These are phyloP conservation scores for Turritopsis rubra DNA, from an alignment of 30 jellyfish, hydroid and myxozoan genomes.

Conservation along the genomic window DNA sequence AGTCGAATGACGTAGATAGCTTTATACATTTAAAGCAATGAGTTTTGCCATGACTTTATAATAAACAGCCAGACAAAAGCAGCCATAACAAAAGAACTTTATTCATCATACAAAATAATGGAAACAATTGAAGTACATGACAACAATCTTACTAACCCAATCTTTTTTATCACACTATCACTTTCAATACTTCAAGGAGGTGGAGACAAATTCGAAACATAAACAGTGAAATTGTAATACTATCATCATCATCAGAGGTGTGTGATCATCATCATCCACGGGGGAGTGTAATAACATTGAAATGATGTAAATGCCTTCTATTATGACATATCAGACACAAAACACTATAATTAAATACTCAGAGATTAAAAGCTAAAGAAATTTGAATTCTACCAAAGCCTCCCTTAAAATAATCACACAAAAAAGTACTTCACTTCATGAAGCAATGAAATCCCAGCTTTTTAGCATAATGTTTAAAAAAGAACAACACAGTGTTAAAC, in stretches of 20 bases:
- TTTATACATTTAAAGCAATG: neutral
- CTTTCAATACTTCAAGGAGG: neutral
- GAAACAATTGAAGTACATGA: neutral
- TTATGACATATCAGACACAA: neutral
- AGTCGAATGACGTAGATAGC: neutral
- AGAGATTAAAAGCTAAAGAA: neutral
- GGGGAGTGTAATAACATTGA: neutral
- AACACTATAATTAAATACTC: neutral
- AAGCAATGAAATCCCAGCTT: too few relatives aligned
- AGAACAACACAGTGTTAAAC: too few relatives aligned
- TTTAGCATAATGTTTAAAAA: too few relatives aligned
- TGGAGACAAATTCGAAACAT: neutral
- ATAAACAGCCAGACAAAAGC: neutral
- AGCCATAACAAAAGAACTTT: neutral
- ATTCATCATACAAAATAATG: neutral
- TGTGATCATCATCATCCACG: neutral
- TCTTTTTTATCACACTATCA: neutral
- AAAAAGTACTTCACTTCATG: too few relatives aligned
- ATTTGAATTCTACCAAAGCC: neutral
- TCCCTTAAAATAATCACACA: too few relatives aligned
- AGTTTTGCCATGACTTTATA: neutral
- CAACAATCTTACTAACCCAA: neutral
- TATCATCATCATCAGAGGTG: neutral
- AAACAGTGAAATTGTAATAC: neutral
- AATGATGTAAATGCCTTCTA: neutral